Evolutionary conservation across 2,888 invertebrate genomes (phyloP).

Genomic region (Drosophila paranaensis): DNA sequence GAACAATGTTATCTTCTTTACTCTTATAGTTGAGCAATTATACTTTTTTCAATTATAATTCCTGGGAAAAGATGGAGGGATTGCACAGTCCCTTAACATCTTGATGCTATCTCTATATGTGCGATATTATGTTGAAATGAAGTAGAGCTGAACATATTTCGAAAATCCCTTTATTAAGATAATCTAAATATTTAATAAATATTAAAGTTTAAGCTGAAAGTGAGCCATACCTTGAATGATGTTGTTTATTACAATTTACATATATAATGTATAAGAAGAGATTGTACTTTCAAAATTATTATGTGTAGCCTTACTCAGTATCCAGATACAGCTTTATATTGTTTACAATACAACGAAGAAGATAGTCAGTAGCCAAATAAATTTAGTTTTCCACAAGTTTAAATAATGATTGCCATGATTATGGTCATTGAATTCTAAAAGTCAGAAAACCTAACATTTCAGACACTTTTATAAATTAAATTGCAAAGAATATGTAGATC

Average conservation of each 20-base stretch:
- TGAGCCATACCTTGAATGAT: background rate
- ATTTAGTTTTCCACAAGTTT: too few species aligned
- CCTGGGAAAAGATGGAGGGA: conserved; percentile 28
- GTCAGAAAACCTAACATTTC: too few species aligned
- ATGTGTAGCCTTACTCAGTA: too few species aligned
- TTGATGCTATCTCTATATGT: conserved; percentile 2
- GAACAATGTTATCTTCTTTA: conserved; percentile 48
- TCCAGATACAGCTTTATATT: too few species aligned
- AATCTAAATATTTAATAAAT: background rate
- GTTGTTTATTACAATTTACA: background rate
- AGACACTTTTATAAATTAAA: too few species aligned
- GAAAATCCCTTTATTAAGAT: background rate
- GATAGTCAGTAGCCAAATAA: too few species aligned
- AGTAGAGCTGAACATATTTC: background rate
- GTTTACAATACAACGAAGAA: too few species aligned
- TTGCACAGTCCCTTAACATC: conserved; percentile 15
- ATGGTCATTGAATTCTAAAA: too few species aligned
- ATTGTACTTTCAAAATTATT: too few species aligned
- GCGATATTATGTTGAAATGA: background rate
- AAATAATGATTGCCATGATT: too few species aligned
- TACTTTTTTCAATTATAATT: conserved; percentile 29
- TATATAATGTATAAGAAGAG: too few species aligned
- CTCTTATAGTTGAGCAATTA: conserved; percentile 35
- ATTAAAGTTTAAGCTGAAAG: background rate
- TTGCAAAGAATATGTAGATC: too few species aligned